These are phyloP conservation scores for Drepanosiphum platanoidis DNA, from an alignment of 2,888 invertebrate genomes.

Conservation along the genomic window DNA sequence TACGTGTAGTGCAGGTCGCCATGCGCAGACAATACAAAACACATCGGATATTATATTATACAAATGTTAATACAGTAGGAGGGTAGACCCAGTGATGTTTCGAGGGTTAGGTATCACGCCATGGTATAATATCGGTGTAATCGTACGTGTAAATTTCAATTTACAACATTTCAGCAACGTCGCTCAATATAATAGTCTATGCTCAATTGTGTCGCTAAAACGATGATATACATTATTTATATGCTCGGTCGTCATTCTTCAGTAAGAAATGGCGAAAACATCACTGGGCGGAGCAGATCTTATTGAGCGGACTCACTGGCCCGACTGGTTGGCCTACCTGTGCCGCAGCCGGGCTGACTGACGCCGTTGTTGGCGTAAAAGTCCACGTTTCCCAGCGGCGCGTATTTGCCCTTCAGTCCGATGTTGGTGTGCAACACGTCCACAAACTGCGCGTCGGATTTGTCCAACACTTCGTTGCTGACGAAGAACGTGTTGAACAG, in stretches of 20 bases:
- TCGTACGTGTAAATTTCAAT: no score
- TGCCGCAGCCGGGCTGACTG: constrained; percentile 72
- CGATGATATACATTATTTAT: no score
- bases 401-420: constrained; percentile 65
- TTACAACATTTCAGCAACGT: no score
- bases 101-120: background rate
- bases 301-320: no score
- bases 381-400: constrained; percentile 65
- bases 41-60: background rate
- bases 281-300: background rate
- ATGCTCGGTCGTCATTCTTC: no score
- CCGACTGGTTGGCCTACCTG: constrained; percentile 50
- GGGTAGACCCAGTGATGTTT: no score
- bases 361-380: constrained; percentile 67
- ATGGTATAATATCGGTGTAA: no score
- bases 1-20: background rate
- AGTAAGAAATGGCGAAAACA: background rate
- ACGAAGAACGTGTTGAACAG: constrained; percentile 64
- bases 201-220: no score
- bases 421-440: constrained; percentile 66
- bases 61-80: no score
- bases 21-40: background rate
- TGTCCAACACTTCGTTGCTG: constrained; percentile 64
- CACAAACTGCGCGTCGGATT: constrained; percentile 66
- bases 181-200: no score